Evolutionary conservation across 2,797 vertebrate species (phyloP).

Genomic region (Brachyrhaphis roseni): DNA sequence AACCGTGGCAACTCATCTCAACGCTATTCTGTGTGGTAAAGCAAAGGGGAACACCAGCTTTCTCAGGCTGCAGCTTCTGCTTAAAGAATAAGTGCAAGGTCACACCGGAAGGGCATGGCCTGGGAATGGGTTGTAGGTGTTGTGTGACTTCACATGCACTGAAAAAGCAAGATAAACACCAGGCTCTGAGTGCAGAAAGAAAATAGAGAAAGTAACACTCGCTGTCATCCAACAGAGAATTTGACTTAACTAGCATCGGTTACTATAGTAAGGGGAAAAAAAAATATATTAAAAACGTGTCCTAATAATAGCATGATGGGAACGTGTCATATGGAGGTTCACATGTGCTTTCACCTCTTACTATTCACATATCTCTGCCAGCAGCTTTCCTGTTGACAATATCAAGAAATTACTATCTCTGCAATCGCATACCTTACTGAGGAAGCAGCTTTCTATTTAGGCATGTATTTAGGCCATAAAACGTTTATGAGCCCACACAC

Average conservation of each 20-base stretch:
- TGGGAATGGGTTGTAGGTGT: conserved; percentile 46
- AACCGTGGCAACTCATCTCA: conserved; percentile 51
- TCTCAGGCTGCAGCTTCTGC: conserved; percentile 74
- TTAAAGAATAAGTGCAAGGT: conserved; percentile 60
- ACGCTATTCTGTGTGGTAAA: conserved; percentile 37
- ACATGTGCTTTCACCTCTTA: conserved; percentile 13
- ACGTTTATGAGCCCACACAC: conserved; percentile 13
- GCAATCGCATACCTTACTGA: conserved; percentile 20
- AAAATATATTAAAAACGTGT: not conserved
- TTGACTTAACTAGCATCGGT: not conserved
- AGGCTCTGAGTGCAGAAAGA: not conserved
- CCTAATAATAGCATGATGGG: conserved; percentile 5
- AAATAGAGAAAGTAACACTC: conserved; percentile 4
- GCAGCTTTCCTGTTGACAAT: conserved; percentile 66
- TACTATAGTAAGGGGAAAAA: not conserved
- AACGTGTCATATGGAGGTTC: not conserved
- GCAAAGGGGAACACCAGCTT: conserved; percentile 67
- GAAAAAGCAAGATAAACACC: conserved; percentile 27
- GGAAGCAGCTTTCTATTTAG: conserved; percentile 28
- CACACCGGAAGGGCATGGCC: conserved; percentile 63
- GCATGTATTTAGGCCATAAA: conserved; percentile 17
- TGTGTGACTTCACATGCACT: conserved; percentile 27
- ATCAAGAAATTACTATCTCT: conserved; percentile 49
- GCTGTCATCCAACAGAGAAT: conserved; percentile 2
- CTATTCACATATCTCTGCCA: conserved; percentile 25